Evolutionary conservation across 92 coral and sea anemone genomes (phyloP), one percentile per base, ranked within the genome.

Genomic region (Desmophyllum pertusum): DNA sequence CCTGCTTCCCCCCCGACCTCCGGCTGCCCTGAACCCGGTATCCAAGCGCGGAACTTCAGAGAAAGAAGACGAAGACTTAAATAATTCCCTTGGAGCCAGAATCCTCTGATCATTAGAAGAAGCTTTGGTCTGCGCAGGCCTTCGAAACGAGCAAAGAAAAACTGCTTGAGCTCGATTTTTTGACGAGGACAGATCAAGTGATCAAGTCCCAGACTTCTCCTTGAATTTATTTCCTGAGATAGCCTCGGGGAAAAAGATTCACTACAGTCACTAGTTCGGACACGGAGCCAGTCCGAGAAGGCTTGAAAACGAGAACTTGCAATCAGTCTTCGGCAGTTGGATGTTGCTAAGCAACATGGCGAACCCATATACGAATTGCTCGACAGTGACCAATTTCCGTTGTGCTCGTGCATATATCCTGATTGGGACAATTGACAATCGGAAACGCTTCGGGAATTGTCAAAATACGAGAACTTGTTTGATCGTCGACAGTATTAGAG

Each of bases 1-100:
- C 92, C 98, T 3, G 83, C 91, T 6, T 94, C 98, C 5, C 98
- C 98, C 14, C 81, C 86, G 4, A n/a, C n/a, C 83, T 94, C 45
- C 84, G 90, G 50, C 84, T 94, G 6, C 98, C 98, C 33, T n/a
- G n/a, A 93, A 93, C 39, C 93, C 98, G 4, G 98, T 94, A 57
- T 94, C 98, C n/a, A 45, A 94, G 98, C 79, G 98, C 95, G 4
- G 98, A 94, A 73, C 87, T 91, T 29, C 84, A 80, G 95, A 93
- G 76, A 88, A 85, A 51, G 83, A 81, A 65, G 77, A 79, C 40
- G 86, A 81, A 52, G 84, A 30, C 62, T n/a, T n/a, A n/a, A 78
- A 84, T 17, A 89, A 84, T 17, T 39, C 81, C 10, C 51, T 85
- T 3, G 90, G 92, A 0, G 81, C n/a, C n/a, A n/a, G n/a, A 95